phyloP scores from a whole-genome alignment of 2,888 invertebrate genomes.

The Lithophane leautieri region DNA sequence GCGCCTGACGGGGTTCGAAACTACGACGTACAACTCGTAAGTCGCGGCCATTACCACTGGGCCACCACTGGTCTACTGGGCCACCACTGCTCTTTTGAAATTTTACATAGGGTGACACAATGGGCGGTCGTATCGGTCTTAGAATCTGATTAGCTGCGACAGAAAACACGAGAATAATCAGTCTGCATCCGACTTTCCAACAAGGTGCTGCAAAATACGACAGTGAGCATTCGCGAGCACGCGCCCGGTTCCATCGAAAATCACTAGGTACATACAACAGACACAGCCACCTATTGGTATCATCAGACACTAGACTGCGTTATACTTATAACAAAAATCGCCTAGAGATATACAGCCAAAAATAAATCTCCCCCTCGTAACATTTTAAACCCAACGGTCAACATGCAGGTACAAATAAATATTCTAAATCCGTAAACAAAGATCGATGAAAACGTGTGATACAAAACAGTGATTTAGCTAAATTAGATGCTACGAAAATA shows the following conservation, averaged over 20 bases:
- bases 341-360: not conserved
- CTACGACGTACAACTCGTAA: too few species aligned
- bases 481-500: conserved; percentile 21
- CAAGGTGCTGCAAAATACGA: not conserved
- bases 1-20: too few species aligned
- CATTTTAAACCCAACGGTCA: conserved; percentile 11
- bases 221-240: not conserved
- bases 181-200: not conserved
- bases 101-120: too few species aligned
- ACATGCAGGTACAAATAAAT: conserved; percentile 15
- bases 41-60: too few species aligned
- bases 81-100: too few species aligned
- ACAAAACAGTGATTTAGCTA: conserved; percentile 34
- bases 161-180: not conserved
- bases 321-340: not conserved
- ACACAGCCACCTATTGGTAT: not conserved
- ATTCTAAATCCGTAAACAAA: conserved; percentile 43
- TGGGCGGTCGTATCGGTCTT: too few species aligned
- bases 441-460: conserved; percentile 46
- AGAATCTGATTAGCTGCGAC: not conserved
- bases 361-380: conserved; percentile 17
- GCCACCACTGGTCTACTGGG: too few species aligned
- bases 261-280: not conserved
- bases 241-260: not conserved
- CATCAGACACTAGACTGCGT: not conserved